Base-by-base conservation (phyloP, 23 tunicate genomes). In the Phallusia fumigata region DNA sequence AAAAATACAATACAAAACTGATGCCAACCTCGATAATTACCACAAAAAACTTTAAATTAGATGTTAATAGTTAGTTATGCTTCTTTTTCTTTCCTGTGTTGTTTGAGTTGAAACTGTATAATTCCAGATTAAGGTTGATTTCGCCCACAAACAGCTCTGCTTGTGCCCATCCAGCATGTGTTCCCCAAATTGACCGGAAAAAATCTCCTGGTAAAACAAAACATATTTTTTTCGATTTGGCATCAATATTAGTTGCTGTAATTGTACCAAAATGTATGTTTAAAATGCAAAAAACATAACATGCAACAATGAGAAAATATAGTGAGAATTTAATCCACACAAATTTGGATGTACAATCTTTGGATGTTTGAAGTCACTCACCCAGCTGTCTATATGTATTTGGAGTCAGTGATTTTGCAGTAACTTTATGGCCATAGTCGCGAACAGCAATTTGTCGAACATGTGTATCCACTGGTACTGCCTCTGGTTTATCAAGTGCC, bases 401-500 rank as follows among this genome's bases (percentile, higher is more conserved):
- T 18, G 65, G 53, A 10, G 98, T 87, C 45, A 93, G 84, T 10
- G 98, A 83, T 82, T 88, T 93, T 0, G 91, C 72, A 35, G 81
- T 81, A 21, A 88, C 31, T 0, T 83, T 65, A 36, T 77, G 82
- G 50, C 69, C 73, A 73, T 88, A 88, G 74, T 93, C 90, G 10
- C 93, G 32, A 8, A 77, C 73, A 52, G 98, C 98, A 35, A 93
- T 81, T 75, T 93, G 90, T 65, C 93, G 72, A 53, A 93, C 84
- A 76, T 93, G 98, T 1, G 98, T 93, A 76, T 93, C 98, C 31
- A 93, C 76, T 5, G 98, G 98, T 10, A 93, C 87, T 15, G 98
- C 98, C 36, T 88, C 84, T 6, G 65, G 76, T 73, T 93, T 93
- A 81, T 88, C 88, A 8, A 93, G 80, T 72, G 98, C 75, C 98